Evolutionary conservation across 2,113 vertebrate species (phyloP).

Genomic region (Leptocoma aspasia): DNA sequence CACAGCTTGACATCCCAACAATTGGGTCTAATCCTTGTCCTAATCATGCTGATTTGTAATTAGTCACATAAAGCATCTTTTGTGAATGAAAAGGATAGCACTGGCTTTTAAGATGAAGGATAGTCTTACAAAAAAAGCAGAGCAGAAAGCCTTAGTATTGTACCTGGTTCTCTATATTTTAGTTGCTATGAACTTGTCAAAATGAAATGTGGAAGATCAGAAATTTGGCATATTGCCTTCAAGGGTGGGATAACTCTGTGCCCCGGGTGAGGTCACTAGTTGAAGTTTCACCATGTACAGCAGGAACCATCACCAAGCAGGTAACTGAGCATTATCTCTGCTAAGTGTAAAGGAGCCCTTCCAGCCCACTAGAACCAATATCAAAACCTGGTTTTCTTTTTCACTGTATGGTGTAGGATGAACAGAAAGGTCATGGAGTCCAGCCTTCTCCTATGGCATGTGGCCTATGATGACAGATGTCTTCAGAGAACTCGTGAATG

Average conservation of each 20-base stretch:
- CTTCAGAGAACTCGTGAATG: neutral
- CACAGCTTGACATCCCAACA: neutral
- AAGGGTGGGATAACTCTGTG: neutral
- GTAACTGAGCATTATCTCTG: neutral
- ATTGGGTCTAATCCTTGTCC: neutral
- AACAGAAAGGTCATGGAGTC: neutral
- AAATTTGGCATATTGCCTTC: fast-evolving
- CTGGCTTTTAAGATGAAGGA: neutral
- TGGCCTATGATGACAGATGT: neutral
- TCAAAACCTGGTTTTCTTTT: neutral
- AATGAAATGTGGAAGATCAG: neutral
- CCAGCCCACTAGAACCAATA: neutral
- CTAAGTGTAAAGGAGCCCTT: neutral
- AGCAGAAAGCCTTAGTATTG: neutral
- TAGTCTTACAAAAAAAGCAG: neutral
- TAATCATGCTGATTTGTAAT: neutral
- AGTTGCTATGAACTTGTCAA: neutral
- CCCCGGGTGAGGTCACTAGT: neutral
- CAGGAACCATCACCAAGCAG: neutral
- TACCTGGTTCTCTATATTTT: neutral
- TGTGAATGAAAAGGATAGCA: neutral
- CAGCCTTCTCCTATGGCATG: neutral
- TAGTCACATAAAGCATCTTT: neutral
- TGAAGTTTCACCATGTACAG: neutral
- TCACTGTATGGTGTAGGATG: neutral